A percentile compares a stretch with the other conserved stretches of the same genome.
Conservation (phyloP, 2,888 invertebrate genomes). For the Dascillus cervinus region DNA sequence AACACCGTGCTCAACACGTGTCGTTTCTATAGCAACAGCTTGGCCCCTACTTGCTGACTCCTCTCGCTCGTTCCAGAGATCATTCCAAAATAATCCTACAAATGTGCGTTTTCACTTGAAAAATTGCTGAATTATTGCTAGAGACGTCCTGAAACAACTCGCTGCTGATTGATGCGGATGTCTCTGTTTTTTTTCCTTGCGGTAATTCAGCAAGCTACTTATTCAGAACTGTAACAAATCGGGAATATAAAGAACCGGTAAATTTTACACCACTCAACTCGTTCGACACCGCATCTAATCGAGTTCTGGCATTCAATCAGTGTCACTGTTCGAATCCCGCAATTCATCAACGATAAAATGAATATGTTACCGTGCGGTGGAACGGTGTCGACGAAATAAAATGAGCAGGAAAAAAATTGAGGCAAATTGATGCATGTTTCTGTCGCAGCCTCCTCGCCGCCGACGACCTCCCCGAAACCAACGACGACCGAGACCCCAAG, state of each 20-base stretch:
- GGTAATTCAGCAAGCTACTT: slow-evolving; percentile 4
- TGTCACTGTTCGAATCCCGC: slow-evolving; percentile 38
- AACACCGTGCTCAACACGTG: slow-evolving; percentile 44
- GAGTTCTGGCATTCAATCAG: slow-evolving; percentile 40
- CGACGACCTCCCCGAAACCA: slow-evolving; percentile 71
- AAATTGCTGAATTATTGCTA: slow-evolving; percentile 29
- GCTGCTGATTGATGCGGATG: slow-evolving; percentile 14
- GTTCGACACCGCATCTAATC: slow-evolving; percentile 36
- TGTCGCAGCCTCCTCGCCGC: slow-evolving; percentile 67
- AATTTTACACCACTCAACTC: slow-evolving; percentile 33
- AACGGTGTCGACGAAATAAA: slow-evolving; percentile 20
- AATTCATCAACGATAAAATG: slow-evolving; percentile 40
- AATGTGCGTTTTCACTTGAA: slow-evolving; percentile 32
- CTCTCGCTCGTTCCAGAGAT: slow-evolving; percentile 32
- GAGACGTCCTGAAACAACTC: slow-evolving; percentile 17
- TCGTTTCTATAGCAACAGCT: slow-evolving; percentile 43
- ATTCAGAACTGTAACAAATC: slow-evolving; percentile 16
- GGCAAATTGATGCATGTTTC: slow-evolving; percentile 28
- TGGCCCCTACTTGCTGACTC: slow-evolving; percentile 37
- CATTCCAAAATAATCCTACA: slow-evolving; percentile 35
- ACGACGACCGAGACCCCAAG: slow-evolving; percentile 56
- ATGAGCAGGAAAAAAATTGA: slow-evolving; percentile 9
- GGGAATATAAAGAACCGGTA: slow-evolving; percentile 22
- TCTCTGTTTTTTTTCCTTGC: slow-evolving; percentile 8
- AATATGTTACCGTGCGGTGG: slow-evolving; percentile 32